Base-by-base conservation (phyloP, 2,888 invertebrate genomes). In the Trisateles emortualis region DNA sequence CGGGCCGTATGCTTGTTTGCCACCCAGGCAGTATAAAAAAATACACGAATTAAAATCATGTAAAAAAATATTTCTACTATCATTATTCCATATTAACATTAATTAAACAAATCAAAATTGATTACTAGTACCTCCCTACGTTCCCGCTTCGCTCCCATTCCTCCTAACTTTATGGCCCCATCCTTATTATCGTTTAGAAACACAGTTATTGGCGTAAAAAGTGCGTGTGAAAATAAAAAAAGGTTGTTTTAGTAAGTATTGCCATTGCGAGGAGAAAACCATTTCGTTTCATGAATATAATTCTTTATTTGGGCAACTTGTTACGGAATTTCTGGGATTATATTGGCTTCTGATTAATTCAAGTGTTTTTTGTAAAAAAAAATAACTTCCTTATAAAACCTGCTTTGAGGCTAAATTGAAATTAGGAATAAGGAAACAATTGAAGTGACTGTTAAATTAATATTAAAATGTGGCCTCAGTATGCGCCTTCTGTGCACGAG, bases 161-260 rank as follows among this genome's bases (percentile, higher is more conserved):
- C n/a, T n/a, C n/a, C 43, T 0, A 1, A 3, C 14, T 19, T 14
- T 14, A 11, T 35, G 14, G 61, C 50, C 50, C 6, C 33, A 57
- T 6, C 2, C 42, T 17, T 51, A 66, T 49, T 43, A 68, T 55
- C 57, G 61, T 51, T 68, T 42, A 61, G 46, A 48, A n/a, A 68
- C 61, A 67, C 50, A 53, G 64, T 57, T 67, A 69, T 55, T 61
- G 53, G 24, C 19, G 41, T 61, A 61, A 68, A 58, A 65, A 68
- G 69, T 53, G 58, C 58, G 62, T 49, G 67, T 40, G 46, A 40
- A 32, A 48, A 54, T 53, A 64, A 67, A 64, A 54, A 52, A 51
- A 39, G 40, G 46, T 42, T 22, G 14, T 35, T 60, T 51, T 48
- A 49, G 33, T 33, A 17, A 16, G 30, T 42, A 40, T 44, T 44